Percentiles rank a stretch among this genome's conserved stretches.
These are phyloP conservation scores for Rhinoptilus africanus DNA, from an alignment of 2,113 vertebrate species.

Conservation along the genomic window DNA sequence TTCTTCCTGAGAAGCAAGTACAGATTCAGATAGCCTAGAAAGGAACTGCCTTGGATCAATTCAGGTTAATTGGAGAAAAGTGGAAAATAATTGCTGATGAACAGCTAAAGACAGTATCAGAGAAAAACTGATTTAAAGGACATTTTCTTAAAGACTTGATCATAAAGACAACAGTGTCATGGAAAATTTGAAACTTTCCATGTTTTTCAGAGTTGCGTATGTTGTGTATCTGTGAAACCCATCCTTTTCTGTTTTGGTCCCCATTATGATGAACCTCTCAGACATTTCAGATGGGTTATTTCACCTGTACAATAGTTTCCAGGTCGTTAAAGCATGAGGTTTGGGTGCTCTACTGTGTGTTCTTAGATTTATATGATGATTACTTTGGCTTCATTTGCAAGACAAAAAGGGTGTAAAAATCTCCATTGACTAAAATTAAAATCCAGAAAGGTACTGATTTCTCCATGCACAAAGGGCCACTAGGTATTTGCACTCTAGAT, in stretches of 20 bases:
- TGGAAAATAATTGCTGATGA: background rate
- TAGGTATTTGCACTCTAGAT: background rate
- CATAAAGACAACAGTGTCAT: background rate
- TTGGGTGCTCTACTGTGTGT: background rate
- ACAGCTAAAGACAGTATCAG: background rate
- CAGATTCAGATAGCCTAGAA: background rate
- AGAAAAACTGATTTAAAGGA: background rate
- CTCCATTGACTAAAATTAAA: background rate
- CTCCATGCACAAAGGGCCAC: background rate
- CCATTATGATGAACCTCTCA: background rate
- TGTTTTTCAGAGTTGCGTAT: background rate
- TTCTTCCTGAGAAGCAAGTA: background rate
- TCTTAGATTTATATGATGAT: background rate
- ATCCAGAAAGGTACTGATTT: background rate
- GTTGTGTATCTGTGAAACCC: background rate
- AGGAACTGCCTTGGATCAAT: background rate
- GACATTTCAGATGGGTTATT: background rate
- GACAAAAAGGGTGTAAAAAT: background rate
- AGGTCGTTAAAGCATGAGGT: background rate
- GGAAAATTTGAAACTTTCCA: background rate
- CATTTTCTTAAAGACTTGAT: background rate
- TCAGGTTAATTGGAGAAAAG: background rate
- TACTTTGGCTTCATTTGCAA: background rate
- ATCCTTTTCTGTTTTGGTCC: background rate
- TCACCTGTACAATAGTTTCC: background rate